Evolutionary conservation across 2,888 invertebrate genomes (phyloP).

Genomic region (Lamellibrachia satsuma): DNA sequence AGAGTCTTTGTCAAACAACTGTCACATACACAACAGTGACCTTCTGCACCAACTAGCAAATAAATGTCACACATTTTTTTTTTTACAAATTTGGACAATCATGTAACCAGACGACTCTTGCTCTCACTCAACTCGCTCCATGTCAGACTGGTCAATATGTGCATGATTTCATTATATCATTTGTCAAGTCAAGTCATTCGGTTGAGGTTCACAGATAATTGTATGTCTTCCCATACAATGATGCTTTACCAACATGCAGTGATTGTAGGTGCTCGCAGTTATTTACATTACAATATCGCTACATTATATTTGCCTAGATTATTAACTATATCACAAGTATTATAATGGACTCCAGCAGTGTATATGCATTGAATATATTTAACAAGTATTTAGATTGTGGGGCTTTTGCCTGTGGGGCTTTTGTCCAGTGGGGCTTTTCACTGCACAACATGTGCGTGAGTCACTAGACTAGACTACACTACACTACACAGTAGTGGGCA

Average conservation of each 20-base stretch:
- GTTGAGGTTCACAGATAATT: neutral
- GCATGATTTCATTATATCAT: neutral
- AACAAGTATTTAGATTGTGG: no score
- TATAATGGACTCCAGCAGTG: neutral
- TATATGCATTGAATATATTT: no score
- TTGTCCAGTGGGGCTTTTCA: no score
- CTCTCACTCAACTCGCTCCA: neutral
- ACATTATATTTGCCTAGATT: neutral
- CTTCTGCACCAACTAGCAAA: neutral
- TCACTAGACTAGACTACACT: no score
- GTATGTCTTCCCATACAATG: neutral
- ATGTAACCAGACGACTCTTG: neutral
- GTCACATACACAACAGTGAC: no score
- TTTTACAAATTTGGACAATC: neutral
- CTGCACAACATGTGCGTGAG: no score
- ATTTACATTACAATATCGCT: neutral
- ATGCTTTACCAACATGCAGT: neutral
- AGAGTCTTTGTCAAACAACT: no score
- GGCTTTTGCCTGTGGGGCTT: no score
- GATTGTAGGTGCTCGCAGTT: neutral
- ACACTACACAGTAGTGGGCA: no score
- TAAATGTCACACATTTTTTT: neutral
- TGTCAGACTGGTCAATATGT: neutral
- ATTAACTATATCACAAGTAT: slow-evolving; percentile 18
- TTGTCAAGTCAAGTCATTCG: neutral